These are phyloP conservation scores for Syngnathus rostellatus DNA, from an alignment of 2,797 vertebrate species.

Conservation along the genomic window DNA sequence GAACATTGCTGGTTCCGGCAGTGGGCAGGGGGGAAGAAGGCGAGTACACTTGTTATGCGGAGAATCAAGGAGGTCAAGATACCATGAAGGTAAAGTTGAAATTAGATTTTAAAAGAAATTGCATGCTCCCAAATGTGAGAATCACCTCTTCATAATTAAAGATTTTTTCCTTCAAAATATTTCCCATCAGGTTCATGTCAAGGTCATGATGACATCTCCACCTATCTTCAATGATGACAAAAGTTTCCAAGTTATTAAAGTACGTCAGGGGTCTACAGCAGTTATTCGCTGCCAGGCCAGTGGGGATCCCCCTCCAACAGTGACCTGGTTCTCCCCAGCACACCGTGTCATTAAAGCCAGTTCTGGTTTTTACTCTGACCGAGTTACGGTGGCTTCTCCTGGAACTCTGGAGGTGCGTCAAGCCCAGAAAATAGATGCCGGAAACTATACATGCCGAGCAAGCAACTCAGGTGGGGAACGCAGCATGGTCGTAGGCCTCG, in stretches of 20 bases:
- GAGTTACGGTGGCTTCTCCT: constrained; percentile 56
- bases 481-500: constrained; percentile 68
- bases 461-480: constrained; percentile 73
- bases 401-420: constrained; percentile 78
- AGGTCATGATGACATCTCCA: constrained; percentile 72
- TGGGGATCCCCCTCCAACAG: constrained; percentile 70
- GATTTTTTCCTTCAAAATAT: neutral
- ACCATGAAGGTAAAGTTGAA: constrained; percentile 71
- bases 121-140: no score
- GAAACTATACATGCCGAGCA: constrained; percentile 86
- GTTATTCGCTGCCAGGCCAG: constrained; percentile 69
- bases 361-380: constrained; percentile 36
- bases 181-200: constrained; percentile 71
- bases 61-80: constrained; percentile 86
- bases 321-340: constrained; percentile 80
- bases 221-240: constrained; percentile 68
- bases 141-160: neutral
- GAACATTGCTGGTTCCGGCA: constrained; percentile 82
- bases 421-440: constrained; percentile 74
- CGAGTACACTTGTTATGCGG: constrained; percentile 85
- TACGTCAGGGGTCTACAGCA: constrained; percentile 70
- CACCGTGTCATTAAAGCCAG: constrained; percentile 63
- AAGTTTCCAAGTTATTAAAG: constrained; percentile 51
- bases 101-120: neutral
- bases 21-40: constrained; percentile 81